phyloP scores from a whole-genome alignment of 2,888 invertebrate species.

The Pyrochroa serraticornis region DNA sequence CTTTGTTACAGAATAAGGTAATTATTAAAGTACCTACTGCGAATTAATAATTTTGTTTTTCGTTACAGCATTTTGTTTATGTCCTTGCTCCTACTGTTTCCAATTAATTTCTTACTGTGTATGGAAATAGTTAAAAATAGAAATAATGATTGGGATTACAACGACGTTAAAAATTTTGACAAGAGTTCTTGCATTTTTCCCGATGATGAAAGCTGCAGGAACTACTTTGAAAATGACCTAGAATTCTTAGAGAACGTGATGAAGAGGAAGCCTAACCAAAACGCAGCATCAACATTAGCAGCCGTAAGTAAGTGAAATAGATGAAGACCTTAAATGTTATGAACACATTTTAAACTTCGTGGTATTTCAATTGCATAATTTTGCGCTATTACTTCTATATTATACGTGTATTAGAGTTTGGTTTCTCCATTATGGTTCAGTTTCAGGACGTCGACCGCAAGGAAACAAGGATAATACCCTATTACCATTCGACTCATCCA shows the following conservation, averaged over 20 bases:
- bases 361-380: too few species aligned
- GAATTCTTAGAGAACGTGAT: constrained; percentile 1
- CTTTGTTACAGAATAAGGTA: too few species aligned
- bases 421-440: constrained; percentile 5
- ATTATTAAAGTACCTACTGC: too few species aligned
- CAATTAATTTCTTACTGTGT: background rate
- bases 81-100: background rate
- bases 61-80: background rate
- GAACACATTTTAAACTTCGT: too few species aligned
- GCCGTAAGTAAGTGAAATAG: constrained; percentile 13
- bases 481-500: constrained; percentile 20
- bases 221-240: constrained; percentile 2
- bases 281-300: background rate
- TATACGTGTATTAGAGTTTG: too few species aligned
- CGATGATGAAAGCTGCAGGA: constrained; percentile 12
- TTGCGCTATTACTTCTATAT: too few species aligned
- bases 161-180: background rate
- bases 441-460: constrained; percentile 7
- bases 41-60: too few species aligned
- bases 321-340: constrained; percentile 1
- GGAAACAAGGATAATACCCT: constrained; percentile 7
- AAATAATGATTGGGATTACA: background rate
- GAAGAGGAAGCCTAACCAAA: constrained; percentile 8
- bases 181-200: background rate
- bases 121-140: background rate